phyloP scores from a whole-genome alignment of 2,797 vertebrate genomes.

The Sebastes hubbsi region DNA sequence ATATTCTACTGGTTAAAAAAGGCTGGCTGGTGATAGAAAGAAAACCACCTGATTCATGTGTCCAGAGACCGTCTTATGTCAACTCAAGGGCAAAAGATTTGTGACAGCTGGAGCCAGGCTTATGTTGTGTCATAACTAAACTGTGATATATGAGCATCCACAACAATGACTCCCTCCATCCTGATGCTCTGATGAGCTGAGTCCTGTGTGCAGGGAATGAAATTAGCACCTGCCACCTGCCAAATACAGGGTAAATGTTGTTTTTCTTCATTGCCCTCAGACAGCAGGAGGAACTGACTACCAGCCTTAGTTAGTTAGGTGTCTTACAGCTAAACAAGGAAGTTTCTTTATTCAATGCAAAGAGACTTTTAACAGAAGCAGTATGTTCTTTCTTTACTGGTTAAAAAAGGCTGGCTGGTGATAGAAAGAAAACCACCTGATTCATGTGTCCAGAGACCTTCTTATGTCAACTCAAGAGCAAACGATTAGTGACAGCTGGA shows the following conservation, averaged over 20 bases:
- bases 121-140: not conserved
- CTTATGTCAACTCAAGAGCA: slow-evolving; percentile 31
- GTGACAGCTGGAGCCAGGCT: slow-evolving; percentile 4
- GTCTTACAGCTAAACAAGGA: slow-evolving; percentile 4
- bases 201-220: not conserved
- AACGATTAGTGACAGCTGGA: not conserved
- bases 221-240: no score
- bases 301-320: not conserved
- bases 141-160: not conserved
- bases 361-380: not conserved
- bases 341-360: not conserved
- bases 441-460: not conserved
- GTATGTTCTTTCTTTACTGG: not conserved
- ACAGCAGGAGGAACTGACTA: not conserved
- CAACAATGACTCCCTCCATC: not conserved
- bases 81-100: slow-evolving; percentile 30
- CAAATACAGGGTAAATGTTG: not conserved
- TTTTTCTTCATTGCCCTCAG: not conserved
- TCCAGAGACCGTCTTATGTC: not conserved
- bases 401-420: not conserved
- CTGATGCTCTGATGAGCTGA: not conserved
- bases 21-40: no score
- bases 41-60: not conserved
- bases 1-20: not conserved
- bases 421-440: not conserved